Base-by-base conservation (phyloP, 2,888 invertebrate genomes). In the Smittia aterrima region DNA sequence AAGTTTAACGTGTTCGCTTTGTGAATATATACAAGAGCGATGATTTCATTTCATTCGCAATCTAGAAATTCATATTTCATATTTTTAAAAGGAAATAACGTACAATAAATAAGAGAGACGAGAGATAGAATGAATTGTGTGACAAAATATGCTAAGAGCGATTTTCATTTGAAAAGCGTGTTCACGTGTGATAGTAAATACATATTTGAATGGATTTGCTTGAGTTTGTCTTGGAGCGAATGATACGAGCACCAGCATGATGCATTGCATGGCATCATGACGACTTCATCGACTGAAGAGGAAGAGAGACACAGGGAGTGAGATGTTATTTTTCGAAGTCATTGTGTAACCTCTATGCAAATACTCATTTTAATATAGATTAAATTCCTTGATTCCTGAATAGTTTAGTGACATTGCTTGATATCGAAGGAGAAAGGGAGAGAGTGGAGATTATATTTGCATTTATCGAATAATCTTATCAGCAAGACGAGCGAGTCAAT, bases 351-450 rank as follows among this genome's bases (percentile, higher is more conserved):
- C 58, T 32, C 13, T 25, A 72, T 72, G 58, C 58, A 58, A 25
- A 72, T 72, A 72, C 72, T 72, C 72, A 72, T 72, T 72, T 72
- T 40, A 72, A 72, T 72, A 72, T 72, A 72, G 72, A 72, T 72
- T 72, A 72, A 72, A 62, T 62, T 72, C 54, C 72, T 18, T 22
- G 67, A 67, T 22, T 67, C 22, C 25, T 16, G 18, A 64, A 64
- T 25, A 25, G 16, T 32, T 18, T 66, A 41, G 47, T 41, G 41
- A 25, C 20, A 66, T 24, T 25, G 20, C 20, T 54, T 54, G 20
- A 47, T 16, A 13, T 47, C 7, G 47, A 47, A 58, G 16, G n/a
- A 47, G 11, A 20, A 18, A 2, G 1, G 6, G 22, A 22, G 22
- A 2, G 47, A 47, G 3, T 2, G 16, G 16, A 58, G 58, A 58